Evolutionary conservation across 64 coral and sea anemone species (phyloP).

Genomic region (Pachyseris speciosa): DNA sequence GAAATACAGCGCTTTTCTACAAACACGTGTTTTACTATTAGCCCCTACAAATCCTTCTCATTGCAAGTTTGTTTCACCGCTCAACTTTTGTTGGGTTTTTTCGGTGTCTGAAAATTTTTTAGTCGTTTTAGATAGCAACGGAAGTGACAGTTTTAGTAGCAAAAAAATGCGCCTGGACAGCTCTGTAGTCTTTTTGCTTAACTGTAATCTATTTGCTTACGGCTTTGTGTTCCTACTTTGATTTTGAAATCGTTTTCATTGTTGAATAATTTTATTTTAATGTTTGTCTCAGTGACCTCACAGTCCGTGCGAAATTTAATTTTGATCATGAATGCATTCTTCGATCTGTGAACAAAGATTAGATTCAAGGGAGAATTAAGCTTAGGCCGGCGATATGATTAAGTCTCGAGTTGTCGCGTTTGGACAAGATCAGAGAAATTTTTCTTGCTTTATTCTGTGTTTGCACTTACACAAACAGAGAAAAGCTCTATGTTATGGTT

Average conservation of each 20-base stretch:
- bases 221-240: neutral
- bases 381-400: neutral
- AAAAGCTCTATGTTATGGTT: neutral
- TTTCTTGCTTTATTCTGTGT: neutral
- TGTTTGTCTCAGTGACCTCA: neutral
- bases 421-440: neutral
- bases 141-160: neutral
- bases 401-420: neutral
- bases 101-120: neutral
- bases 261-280: neutral
- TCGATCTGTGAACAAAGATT: neutral
- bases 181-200: neutral
- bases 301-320: neutral
- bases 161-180: neutral
- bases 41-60: neutral
- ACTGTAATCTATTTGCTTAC: neutral
- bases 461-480: neutral
- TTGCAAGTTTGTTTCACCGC: neutral
- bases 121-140: neutral
- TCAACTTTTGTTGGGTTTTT: neutral
- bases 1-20: neutral
- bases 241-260: neutral
- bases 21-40: constrained; percentile 6
- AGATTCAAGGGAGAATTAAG: no score
- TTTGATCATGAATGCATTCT: neutral